Evolutionary conservation across 2,797 vertebrate genomes (phyloP), one percentile per base, ranked within the genome.

Genomic region (Pseudochaenichthys georgianus): DNA sequence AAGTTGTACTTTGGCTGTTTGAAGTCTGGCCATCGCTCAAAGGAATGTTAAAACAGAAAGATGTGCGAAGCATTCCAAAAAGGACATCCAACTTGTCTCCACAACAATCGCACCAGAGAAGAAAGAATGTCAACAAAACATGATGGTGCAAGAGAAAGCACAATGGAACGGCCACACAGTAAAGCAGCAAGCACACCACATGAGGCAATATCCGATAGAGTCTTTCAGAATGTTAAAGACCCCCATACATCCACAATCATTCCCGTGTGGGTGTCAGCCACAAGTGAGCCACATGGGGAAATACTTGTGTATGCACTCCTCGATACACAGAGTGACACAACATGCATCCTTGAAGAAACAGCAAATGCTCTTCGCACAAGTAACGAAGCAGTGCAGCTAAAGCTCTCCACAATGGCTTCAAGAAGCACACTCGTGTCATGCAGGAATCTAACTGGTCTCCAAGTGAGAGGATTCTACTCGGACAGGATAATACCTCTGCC

Each of bases 251-350:
- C 64, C 1, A 9, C 59, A 0, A 72, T 72, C 2, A 9, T 77
- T 15, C 70, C 74, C 4, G 70, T 80, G 6, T 77, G 57, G 76
- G 55, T 86, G 9, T 88, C 84, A 51, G 11, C 67, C 1, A 19
- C 19, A 65, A 55, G 28, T 23, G 8, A 84, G 6, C 78, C 53
- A 13, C 21, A 66, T 4, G 0, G 3, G 52, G 70, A 86, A 75
- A 45, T 82, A 47, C 76, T 57, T 38, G 54, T 57, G 34, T 55
- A 55, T 6, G 28, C 28, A 28, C 28, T 28, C 28, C 4, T 28
- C 28, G 28, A 28, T 28, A 28, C 28, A 28, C 28, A 28, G 23
- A 28, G 28, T 28, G 28, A 28, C 28, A 28, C 28, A 28, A 28
- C 4, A 4, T 28, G 4, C 5, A 28, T 28, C 28, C 4, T 28